Percentiles rank a stretch among this genome's conserved stretches.
Evolutionary conservation across 2,113 vertebrate genomes (phyloP).

Genomic region (Vulpes lagopus): DNA sequence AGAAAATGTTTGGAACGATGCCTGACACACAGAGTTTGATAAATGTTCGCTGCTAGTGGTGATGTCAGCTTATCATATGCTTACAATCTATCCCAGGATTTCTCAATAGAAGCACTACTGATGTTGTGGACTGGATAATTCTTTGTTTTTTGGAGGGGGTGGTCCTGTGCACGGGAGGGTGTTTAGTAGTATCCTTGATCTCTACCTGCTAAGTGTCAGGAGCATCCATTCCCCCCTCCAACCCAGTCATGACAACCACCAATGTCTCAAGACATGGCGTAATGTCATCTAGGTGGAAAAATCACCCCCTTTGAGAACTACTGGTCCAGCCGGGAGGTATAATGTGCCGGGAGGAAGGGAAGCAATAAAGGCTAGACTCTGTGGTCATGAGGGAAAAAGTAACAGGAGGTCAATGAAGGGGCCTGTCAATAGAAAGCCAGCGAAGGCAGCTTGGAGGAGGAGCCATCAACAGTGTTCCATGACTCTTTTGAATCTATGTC

Average conservation of each 20-base stretch:
- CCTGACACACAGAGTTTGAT: neutral
- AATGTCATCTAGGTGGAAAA: neutral
- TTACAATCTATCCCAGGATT: neutral
- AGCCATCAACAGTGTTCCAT: neutral
- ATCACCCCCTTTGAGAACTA: neutral
- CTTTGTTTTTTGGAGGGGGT: neutral
- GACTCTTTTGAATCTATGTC: neutral
- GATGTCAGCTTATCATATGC: neutral
- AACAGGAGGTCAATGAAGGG: neutral
- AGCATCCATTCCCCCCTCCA: neutral
- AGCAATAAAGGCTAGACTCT: neutral
- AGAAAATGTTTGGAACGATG: neutral
- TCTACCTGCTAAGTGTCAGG: neutral
- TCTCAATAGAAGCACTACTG: neutral
- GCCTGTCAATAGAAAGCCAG: neutral
- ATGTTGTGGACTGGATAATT: neutral
- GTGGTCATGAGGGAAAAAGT: neutral
- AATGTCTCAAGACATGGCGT: constrained; percentile 38
- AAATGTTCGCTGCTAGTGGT: neutral
- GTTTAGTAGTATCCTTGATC: neutral
- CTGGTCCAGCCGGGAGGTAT: neutral
- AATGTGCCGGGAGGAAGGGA: neutral
- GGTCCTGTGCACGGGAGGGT: neutral
- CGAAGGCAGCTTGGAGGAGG: neutral
- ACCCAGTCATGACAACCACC: neutral